These are phyloP conservation scores for Spheniscus humboldti DNA, from an alignment of 2,797 vertebrate species.

Conservation along the genomic window DNA sequence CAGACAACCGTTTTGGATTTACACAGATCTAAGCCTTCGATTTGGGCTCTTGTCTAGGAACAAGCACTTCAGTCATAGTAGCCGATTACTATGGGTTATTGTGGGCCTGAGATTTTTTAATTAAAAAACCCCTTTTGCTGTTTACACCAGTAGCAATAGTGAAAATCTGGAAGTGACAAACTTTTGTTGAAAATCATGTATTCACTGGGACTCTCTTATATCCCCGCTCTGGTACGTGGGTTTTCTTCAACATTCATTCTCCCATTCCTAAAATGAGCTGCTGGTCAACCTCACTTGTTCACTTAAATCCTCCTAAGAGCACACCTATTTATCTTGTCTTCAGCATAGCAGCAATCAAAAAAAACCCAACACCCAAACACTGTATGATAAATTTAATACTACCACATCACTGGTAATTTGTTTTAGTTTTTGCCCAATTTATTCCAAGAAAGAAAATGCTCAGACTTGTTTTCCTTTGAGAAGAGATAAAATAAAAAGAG, in stretches of 20 bases:
- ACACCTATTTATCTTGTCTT: background rate
- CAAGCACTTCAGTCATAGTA: background rate
- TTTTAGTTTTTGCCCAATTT: background rate
- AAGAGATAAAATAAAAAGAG: background rate
- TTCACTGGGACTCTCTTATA: background rate
- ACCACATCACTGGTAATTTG: background rate
- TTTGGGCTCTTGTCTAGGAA: background rate
- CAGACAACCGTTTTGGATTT: background rate
- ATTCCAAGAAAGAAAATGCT: background rate
- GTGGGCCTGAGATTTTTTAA: background rate
- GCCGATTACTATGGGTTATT: background rate
- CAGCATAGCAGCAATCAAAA: background rate
- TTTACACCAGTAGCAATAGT: background rate
- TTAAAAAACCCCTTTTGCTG: background rate
- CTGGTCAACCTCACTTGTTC: background rate
- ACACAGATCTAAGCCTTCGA: background rate
- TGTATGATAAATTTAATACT: background rate
- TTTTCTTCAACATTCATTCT: background rate
- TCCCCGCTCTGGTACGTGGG: accelerated
- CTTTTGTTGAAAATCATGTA: background rate
- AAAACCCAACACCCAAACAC: accelerated
- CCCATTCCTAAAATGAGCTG: background rate
- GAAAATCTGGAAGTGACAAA: background rate
- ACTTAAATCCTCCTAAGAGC: background rate
- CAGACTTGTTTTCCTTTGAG: background rate